Evolutionary conservation across 2,888 invertebrate species (phyloP).

Genomic region (Dryocosmus kuriphilus): DNA sequence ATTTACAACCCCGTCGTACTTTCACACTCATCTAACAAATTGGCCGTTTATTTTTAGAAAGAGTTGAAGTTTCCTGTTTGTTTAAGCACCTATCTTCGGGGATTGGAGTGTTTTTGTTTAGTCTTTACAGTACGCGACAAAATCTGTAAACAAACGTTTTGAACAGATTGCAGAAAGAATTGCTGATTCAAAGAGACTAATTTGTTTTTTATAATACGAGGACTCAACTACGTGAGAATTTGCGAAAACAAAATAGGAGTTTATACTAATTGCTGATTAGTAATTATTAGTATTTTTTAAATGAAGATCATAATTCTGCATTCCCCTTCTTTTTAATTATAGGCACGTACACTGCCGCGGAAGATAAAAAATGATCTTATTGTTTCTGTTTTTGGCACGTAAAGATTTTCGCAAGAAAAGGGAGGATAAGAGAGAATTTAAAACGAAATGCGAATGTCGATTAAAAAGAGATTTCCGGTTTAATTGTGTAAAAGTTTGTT

Average conservation of each 20-base stretch:
- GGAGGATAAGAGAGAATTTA: neutral
- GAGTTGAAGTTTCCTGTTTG: constrained; percentile 30
- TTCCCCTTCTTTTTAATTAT: neutral
- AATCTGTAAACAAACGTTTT: neutral
- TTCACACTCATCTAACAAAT: neutral
- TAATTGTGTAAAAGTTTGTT: neutral
- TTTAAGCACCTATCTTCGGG: constrained; percentile 3
- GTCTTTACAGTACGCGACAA: neutral
- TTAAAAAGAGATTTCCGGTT: constrained; percentile 8
- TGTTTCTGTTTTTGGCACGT: neutral
- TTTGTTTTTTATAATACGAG: neutral
- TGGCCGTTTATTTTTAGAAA: constrained; percentile 14
- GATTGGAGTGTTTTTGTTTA: neutral
- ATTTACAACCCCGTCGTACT: neutral
- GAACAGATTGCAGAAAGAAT: neutral
- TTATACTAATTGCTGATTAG: neutral
- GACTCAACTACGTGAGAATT: neutral
- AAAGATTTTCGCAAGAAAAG: neutral
- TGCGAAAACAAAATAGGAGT: neutral
- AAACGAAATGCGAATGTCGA: neutral
- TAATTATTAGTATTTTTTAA: neutral
- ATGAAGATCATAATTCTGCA: neutral
- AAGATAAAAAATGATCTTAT: neutral
- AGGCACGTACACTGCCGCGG: neutral
- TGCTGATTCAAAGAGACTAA: neutral